phyloP scores from a whole-genome alignment of 2,888 invertebrate genomes.

The Cheilosia impressa region DNA sequence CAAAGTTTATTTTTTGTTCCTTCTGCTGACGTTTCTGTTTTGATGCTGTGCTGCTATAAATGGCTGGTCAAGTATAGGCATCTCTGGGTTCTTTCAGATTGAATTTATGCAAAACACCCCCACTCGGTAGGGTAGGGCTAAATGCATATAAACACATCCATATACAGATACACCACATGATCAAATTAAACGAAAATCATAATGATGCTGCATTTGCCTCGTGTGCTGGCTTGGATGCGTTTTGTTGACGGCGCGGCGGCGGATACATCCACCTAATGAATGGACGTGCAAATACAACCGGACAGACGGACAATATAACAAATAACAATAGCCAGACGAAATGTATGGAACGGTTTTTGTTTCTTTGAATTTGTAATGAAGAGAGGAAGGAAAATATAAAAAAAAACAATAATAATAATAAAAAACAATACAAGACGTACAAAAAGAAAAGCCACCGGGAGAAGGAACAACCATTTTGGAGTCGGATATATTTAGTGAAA shows the following conservation, averaged over 20 bases:
- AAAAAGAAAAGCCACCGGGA: background rate
- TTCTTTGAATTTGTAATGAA: conserved; percentile 3
- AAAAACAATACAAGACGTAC: background rate
- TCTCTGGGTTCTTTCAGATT: conserved; percentile 37
- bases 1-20: conserved; percentile 56
- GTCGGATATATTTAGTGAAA: conserved; percentile 11
- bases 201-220: conserved; percentile 23
- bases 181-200: conserved; percentile 61
- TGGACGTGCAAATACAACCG: conserved; percentile 32
- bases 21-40: conserved; percentile 20
- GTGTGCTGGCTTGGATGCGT: background rate
- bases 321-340: conserved; percentile 49
- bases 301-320: conserved; percentile 37
- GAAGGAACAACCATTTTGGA: background rate
- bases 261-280: conserved; percentile 46
- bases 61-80: conserved; percentile 20
- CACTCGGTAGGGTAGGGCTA: conserved; percentile 8
- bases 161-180: conserved; percentile 5
- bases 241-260: conserved; percentile 16
- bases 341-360: background rate
- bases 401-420: conserved; percentile 30
- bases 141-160: background rate
- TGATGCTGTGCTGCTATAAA: conserved; percentile 4
- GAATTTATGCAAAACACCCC: conserved; percentile 53
- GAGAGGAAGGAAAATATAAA: conserved; percentile 24